A percentile compares a stretch with the other conserved stretches of the same genome.
Evolutionary conservation across 2,113 vertebrate species (phyloP).

Genomic region (Poicephalus meyeri): DNA sequence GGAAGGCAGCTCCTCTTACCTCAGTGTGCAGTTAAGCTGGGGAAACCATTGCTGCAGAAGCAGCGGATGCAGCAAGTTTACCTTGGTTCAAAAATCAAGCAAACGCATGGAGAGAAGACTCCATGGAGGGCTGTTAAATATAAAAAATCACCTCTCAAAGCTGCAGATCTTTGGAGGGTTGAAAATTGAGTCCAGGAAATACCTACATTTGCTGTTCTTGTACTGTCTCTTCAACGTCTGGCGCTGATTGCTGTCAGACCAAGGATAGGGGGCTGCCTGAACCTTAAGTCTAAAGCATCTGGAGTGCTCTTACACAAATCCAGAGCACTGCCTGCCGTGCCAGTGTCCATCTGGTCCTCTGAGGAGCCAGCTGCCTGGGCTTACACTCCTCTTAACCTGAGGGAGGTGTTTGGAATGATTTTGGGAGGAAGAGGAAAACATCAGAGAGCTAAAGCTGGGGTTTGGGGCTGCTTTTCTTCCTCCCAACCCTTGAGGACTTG

Average conservation of each 20-base stretch:
- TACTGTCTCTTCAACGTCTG: neutral
- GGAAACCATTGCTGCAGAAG: neutral
- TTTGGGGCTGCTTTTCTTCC: neutral
- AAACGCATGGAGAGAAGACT: neutral
- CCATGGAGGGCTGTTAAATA: neutral
- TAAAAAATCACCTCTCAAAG: neutral
- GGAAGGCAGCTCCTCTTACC: neutral
- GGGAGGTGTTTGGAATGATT: neutral
- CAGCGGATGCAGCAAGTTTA: neutral
- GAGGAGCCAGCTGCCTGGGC: neutral
- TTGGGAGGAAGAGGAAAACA: neutral
- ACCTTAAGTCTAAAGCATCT: neutral
- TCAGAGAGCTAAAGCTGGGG: neutral
- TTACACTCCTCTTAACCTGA: neutral
- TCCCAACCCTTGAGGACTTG: neutral
- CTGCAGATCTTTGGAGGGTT: neutral
- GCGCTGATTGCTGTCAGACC: neutral
- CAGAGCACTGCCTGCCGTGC: neutral
- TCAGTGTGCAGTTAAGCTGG: fast-evolving
- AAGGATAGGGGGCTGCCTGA: neutral
- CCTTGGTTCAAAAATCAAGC: neutral
- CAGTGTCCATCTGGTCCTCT: neutral
- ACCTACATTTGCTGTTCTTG: neutral
- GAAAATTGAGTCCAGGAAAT: neutral
- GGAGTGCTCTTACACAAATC: neutral